These are phyloP conservation scores for Strigamia maritima DNA, from an alignment of 2,888 invertebrate genomes.

Conservation along the genomic window DNA sequence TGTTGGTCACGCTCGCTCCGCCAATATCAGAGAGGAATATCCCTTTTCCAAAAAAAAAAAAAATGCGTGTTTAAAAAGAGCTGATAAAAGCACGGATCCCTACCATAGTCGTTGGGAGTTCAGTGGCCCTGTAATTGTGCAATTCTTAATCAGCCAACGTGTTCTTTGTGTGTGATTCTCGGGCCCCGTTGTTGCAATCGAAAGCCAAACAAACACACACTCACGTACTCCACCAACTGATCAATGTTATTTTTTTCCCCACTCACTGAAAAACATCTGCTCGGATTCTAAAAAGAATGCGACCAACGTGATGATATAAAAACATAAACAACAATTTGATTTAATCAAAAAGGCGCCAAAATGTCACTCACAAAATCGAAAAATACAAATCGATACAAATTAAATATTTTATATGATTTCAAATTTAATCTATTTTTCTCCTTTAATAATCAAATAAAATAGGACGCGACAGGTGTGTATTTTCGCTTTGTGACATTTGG, in stretches of 20 bases:
- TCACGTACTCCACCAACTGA: neutral
- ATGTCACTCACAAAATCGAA: neutral
- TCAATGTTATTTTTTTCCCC: neutral
- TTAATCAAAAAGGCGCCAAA: too few species aligned
- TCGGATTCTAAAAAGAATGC: neutral
- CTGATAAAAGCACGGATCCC: neutral
- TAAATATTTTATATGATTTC: too few species aligned
- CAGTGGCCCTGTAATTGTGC: slow-evolving; percentile 15
- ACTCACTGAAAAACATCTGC: slow-evolving; percentile 17
- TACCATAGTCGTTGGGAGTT: slow-evolving; percentile 1
- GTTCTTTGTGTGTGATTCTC: slow-evolving; percentile 11
- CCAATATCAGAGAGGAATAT: too few species aligned
- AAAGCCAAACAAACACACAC: slow-evolving; percentile 6
- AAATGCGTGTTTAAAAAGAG: too few species aligned
- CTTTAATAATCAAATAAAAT: too few species aligned
- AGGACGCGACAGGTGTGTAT: neutral
- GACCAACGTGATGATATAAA: neutral
- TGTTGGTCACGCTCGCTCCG: neutral
- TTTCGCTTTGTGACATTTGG: slow-evolving; percentile 12
- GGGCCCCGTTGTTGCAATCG: neutral
- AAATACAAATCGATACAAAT: neutral
- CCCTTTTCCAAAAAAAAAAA: too few species aligned
- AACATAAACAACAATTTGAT: neutral
- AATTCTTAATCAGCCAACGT: slow-evolving; percentile 18
- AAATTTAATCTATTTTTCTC: neutral